Percentiles rank a stretch among this genome's conserved stretches.
These are phyloP conservation scores for Aporophyla lueneburgensis DNA, from an alignment of 2,888 invertebrate species.

Conservation along the genomic window DNA sequence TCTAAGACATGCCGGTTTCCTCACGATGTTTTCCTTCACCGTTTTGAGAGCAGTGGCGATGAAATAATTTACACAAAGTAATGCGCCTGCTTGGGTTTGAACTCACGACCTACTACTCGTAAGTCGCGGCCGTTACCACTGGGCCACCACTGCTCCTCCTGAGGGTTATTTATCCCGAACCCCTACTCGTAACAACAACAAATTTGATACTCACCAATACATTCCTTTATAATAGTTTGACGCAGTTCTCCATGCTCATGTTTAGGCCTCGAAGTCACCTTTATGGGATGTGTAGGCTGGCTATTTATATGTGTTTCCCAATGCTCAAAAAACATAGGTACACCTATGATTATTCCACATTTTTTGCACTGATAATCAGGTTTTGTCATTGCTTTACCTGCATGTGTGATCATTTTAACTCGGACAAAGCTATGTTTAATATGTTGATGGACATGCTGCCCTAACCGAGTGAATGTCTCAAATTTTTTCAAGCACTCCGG, in stretches of 20 bases:
- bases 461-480: rapidly evolving
- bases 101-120: too few relatives aligned
- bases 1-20: too few relatives aligned
- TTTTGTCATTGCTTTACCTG: not conserved
- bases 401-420: conserved; percentile 30
- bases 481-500: conserved; percentile 66
- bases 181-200: too few relatives aligned
- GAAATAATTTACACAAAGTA: too few relatives aligned
- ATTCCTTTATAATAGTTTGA: conserved; percentile 25
- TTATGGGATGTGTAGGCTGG: not conserved
- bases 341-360: conserved; percentile 43
- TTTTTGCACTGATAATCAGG: conserved; percentile 65
- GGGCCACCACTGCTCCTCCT: too few relatives aligned
- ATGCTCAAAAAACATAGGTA: conserved; percentile 66
- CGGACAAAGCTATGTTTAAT: conserved; percentile 60
- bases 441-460: conserved; percentile 66
- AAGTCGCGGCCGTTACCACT: too few relatives aligned
- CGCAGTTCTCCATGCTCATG: not conserved
- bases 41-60: too few relatives aligned
- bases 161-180: too few relatives aligned
- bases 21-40: too few relatives aligned
- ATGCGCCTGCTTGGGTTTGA: too few relatives aligned
- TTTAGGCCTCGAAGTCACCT: rapidly evolving
- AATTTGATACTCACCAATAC: conserved; percentile 25
- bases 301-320: conserved; percentile 74